phyloP scores from a whole-genome alignment of 2,113 vertebrate genomes.

The Eulacestoma nigropectus region DNA sequence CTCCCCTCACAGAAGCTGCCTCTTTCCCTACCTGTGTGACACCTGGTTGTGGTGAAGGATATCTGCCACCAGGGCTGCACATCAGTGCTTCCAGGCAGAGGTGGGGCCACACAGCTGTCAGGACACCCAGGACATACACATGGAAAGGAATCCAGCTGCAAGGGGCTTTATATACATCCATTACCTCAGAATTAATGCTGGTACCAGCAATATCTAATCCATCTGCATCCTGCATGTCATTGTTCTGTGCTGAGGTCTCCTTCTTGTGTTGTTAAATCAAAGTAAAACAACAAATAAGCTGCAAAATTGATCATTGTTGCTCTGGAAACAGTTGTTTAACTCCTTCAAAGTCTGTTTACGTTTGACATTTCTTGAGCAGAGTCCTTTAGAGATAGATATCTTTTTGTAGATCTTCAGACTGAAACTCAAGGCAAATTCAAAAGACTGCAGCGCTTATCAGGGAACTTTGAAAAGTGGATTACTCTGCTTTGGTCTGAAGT shows the following conservation, averaged over 20 bases:
- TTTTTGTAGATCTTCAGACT: slow-evolving; percentile 58
- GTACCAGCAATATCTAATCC: neutral
- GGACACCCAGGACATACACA: neutral
- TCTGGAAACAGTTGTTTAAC: slow-evolving; percentile 37
- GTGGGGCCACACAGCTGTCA: neutral
- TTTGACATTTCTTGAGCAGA: slow-evolving; percentile 51
- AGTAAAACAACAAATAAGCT: neutral
- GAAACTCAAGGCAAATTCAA: slow-evolving; percentile 49
- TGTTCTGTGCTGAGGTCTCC: neutral
- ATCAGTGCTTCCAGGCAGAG: neutral
- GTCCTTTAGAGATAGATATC: slow-evolving; percentile 38
- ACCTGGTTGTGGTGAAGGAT: neutral
- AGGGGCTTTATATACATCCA: neutral
- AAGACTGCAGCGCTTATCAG: slow-evolving; percentile 47
- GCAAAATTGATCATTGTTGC: slow-evolving; percentile 32
- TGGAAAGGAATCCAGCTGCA: neutral
- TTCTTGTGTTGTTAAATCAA: neutral
- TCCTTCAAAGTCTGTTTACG: slow-evolving; percentile 56
- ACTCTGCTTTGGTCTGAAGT: slow-evolving; percentile 46
- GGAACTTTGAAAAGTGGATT: slow-evolving; percentile 56
- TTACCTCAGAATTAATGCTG: neutral
- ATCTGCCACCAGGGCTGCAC: neutral
- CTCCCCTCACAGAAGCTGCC: neutral
- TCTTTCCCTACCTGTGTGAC: neutral
- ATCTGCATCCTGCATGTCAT: neutral